Base-by-base conservation (phyloP, 2,113 vertebrate genomes). In the Suricata suricatta region DNA sequence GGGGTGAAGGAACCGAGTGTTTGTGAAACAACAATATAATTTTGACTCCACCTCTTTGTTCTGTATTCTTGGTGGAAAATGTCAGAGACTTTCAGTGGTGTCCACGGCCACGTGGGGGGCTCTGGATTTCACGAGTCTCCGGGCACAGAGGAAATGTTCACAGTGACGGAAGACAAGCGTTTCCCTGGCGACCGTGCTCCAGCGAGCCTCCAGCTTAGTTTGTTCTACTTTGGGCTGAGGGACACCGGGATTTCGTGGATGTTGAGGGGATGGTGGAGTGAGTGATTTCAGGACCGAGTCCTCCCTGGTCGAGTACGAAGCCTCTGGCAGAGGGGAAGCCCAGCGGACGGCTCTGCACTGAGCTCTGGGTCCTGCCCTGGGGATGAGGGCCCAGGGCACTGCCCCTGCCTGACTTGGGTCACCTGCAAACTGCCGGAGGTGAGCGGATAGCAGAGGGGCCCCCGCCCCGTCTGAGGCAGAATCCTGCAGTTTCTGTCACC, bases 31-130 rank as follows among this genome's bases (percentile, higher is more conserved):
- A 31, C 13, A 12, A 27, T 3, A 27, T 1, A 1, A 25, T 21
- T 23, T 6, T 15, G 5, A 8, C 9, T 2, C 14, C 16, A 4
- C 1, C 23, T 35, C 31, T 74, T 4, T 21, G 29, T 12, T 83
- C 44, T 23, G 27, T 7, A 16, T 29, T 74, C 33, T 3, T 12
- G 11, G 41, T 41, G 35, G 50, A 68, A 38, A 25, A 35, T 33
- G 11, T 87, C 33, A 10, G 86, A n/a, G 57, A 33, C 31, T 35
- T 10, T 85, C 16, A 11, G 21, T 10, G 17, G 5, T 17, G 2
- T 14, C 47, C 3, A 1, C 3, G 2, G 64, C 17, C 38, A 15
- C 4, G 12, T 2, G 76, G 19, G 23, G 38, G 11, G 17, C 3
- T 38, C 72, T 13, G 17, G 35, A 33, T 9, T 27, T 68, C 5